phyloP scores from a whole-genome alignment of 2,888 invertebrate genomes.

The Elysia crispata region DNA sequence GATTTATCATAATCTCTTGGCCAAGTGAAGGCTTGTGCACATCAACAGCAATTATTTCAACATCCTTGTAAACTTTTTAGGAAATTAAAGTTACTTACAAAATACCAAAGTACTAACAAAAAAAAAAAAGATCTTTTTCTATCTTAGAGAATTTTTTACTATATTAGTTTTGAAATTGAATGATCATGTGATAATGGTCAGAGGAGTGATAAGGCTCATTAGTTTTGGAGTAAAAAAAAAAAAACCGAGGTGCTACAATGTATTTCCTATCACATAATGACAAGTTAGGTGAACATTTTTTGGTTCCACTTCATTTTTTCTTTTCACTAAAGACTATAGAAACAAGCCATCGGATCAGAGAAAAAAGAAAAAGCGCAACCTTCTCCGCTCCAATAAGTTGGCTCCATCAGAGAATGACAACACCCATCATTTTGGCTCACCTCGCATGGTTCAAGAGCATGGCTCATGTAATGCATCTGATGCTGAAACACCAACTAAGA shows the following conservation, averaged over 20 bases:
- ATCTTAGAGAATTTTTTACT: too few relatives aligned
- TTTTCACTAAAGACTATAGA: not conserved
- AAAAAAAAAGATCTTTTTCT: too few relatives aligned
- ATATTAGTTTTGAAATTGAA: too few relatives aligned
- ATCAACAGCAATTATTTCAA: too few relatives aligned
- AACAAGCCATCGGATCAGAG: not conserved
- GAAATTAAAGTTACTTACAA: too few relatives aligned
- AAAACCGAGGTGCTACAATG: not conserved
- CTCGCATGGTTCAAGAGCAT: conserved; percentile 24
- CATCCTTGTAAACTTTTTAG: too few relatives aligned
- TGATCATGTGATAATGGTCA: too few relatives aligned
- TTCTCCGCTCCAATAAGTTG: conserved; percentile 37
- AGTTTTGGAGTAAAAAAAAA: too few relatives aligned
- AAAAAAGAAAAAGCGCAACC: conserved; percentile 37
- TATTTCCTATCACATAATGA: not conserved
- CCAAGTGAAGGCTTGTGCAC: too few relatives aligned
- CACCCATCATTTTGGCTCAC: not conserved
- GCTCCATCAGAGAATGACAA: conserved; percentile 41
- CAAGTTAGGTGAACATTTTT: not conserved
- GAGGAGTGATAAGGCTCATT: too few relatives aligned
- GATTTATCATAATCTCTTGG: too few relatives aligned
- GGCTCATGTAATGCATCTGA: conserved; percentile 21
- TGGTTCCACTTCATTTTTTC: not conserved
- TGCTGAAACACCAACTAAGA: conserved; percentile 11
- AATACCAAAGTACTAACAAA: too few relatives aligned